Conservation (phyloP, 2,113 vertebrate genomes). For the Podilymbus podiceps region DNA sequence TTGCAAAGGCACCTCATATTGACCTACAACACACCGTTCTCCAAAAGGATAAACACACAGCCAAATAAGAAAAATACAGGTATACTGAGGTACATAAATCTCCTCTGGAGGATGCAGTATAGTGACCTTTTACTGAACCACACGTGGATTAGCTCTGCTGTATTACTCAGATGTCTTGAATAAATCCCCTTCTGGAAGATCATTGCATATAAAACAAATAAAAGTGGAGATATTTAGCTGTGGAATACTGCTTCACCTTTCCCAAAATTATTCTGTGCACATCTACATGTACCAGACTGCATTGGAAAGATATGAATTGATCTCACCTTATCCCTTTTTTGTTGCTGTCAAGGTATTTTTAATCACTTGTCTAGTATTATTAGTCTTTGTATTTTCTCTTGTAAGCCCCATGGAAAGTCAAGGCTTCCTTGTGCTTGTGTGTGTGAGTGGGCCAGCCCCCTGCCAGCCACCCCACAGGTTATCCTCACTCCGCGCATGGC, state of each 20-base stretch:
- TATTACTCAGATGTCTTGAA: neutral
- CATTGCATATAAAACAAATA: neutral
- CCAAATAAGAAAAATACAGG: neutral
- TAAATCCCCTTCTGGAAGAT: neutral
- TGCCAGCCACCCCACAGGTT: neutral
- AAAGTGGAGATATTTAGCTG: neutral
- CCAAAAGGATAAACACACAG: neutral
- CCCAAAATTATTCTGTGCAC: constrained; percentile 7
- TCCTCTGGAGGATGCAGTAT: neutral
- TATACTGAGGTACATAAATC: neutral
- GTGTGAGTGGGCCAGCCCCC: neutral
- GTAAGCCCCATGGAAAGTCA: neutral
- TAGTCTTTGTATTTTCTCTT: neutral
- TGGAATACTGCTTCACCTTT: neutral
- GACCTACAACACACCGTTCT: neutral
- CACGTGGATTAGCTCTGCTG: neutral
- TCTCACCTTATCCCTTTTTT: neutral
- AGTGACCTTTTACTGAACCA: constrained; percentile 36
- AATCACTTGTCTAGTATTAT: neutral
- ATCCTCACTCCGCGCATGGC: neutral
- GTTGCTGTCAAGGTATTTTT: constrained; percentile 1
- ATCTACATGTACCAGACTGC: neutral
- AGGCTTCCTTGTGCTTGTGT: neutral
- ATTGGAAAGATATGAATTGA: neutral
- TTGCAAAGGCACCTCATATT: neutral